These are phyloP conservation scores for Lithosia quadra DNA, from an alignment of 2,888 invertebrate genomes.

Conservation along the genomic window DNA sequence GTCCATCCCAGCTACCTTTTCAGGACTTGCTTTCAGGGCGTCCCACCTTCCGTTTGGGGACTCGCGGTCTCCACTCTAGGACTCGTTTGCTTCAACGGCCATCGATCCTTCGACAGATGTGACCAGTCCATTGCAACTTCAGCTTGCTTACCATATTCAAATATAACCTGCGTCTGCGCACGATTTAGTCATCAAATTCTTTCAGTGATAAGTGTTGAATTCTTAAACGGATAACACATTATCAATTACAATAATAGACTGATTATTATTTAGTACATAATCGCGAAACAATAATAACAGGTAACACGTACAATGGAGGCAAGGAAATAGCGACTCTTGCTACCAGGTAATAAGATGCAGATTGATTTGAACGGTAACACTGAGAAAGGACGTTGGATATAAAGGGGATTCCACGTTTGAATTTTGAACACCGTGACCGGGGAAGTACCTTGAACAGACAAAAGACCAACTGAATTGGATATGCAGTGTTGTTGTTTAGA, in stretches of 20 bases:
- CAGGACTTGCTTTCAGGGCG: too few relatives aligned
- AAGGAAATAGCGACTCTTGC: background rate
- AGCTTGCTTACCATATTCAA: too few relatives aligned
- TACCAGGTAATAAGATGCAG: background rate
- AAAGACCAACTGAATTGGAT: background rate
- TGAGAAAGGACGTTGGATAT: background rate
- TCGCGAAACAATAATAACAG: background rate
- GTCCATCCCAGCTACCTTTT: too few relatives aligned
- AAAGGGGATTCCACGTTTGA: background rate
- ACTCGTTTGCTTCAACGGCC: too few relatives aligned
- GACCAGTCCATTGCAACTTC: too few relatives aligned
- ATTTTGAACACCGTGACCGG: background rate
- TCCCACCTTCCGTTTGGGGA: too few relatives aligned
- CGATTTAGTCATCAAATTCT: slow-evolving; percentile 1
- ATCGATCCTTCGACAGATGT: too few relatives aligned
- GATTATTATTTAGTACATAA: slow-evolving; percentile 1
- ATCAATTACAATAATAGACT: background rate
- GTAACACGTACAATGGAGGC: background rate
- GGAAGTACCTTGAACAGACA: background rate
- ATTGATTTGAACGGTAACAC: background rate
- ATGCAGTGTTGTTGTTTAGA: background rate
- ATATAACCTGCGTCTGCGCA: background rate
- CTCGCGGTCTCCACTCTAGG: too few relatives aligned
- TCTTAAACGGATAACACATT: background rate
- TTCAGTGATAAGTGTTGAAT: background rate